Evolutionary conservation across 2,113 vertebrate species (phyloP), one percentile per base, ranked within the genome.

Genomic region (Microtus oregoni): DNA sequence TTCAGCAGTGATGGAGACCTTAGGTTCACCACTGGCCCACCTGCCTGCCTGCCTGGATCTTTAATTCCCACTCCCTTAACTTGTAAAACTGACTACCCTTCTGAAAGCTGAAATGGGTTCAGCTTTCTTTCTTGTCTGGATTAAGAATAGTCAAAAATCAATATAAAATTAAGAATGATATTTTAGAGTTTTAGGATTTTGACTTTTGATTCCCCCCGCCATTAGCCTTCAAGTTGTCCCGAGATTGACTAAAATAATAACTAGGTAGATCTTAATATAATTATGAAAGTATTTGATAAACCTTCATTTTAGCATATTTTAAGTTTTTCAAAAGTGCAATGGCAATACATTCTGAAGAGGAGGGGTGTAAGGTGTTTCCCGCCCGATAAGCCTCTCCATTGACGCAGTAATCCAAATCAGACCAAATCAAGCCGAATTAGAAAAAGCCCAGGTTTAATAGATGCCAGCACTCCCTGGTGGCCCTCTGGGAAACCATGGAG

Each of bases 61-160:
- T 96, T 95, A 96, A 96, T 91, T 95, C 50, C 65, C 47, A 92
- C 96, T 55, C 83, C 95, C 67, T 92, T 94, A 89, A 47, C 68
- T 93, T 95, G 47, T 92, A 89, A 96, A 94, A 86, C 72, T 90
- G 91, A 91, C 41, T 75, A 38, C 73, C 44, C 67, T 94, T 92
- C 70, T 70, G 67, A 78, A 70, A 83, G 35, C 50, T 78, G 61
- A 86, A 94, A 9, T 30, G 9, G 6, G n/a, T 41, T 82, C 24
- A 78, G 19, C 63, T 88, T 89, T 72, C 38, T 73, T 63, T 20
- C 35, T 70, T 68, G 44, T 92, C 75, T 70, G 65, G 38, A 88
- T 94, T 75, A 91, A 81, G 28, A 89, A 41, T 30, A 94, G 61
- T 85, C 50, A 89, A 78, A 65, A 67, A 85, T 86, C 30, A 79